phyloP scores from a whole-genome alignment of 2,888 invertebrate species.

The Rhaphigaster nebulosa region DNA sequence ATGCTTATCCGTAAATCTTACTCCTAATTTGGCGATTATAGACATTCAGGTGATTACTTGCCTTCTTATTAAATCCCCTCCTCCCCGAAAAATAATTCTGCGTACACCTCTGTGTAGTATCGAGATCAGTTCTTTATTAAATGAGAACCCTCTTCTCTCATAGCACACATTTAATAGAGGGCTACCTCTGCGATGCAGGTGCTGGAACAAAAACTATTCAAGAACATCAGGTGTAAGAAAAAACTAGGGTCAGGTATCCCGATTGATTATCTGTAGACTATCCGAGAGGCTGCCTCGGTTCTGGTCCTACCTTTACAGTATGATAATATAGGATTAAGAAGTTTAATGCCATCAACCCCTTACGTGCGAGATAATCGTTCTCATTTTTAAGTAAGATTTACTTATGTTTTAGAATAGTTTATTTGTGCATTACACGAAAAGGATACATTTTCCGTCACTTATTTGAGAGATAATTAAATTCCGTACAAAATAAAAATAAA shows the following conservation, averaged over 20 bases:
- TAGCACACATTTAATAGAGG: neutral
- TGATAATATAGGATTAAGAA: neutral
- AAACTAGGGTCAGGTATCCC: neutral
- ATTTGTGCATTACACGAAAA: no score
- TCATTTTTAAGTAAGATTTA: no score
- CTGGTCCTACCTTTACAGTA: neutral
- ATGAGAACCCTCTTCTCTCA: neutral
- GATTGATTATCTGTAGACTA: slow-evolving; percentile 2
- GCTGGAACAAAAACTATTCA: neutral
- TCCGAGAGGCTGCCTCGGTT: neutral
- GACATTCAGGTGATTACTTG: no score
- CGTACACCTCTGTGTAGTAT: neutral
- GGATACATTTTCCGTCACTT: no score
- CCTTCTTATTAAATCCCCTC: no score
- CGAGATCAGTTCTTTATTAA: neutral
- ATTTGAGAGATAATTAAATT: no score
- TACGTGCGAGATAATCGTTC: neutral
- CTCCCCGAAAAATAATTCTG: no score
- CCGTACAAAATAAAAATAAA: no score
- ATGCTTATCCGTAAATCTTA: no score
- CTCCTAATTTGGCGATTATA: no score
- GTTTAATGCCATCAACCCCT: neutral
- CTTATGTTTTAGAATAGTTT: no score
- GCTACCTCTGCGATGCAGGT: neutral
- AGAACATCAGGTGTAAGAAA: neutral